Evolutionary conservation across 2,888 invertebrate species (phyloP), one percentile per base, ranked within the genome.

Genomic region (Pyralis farinalis): DNA sequence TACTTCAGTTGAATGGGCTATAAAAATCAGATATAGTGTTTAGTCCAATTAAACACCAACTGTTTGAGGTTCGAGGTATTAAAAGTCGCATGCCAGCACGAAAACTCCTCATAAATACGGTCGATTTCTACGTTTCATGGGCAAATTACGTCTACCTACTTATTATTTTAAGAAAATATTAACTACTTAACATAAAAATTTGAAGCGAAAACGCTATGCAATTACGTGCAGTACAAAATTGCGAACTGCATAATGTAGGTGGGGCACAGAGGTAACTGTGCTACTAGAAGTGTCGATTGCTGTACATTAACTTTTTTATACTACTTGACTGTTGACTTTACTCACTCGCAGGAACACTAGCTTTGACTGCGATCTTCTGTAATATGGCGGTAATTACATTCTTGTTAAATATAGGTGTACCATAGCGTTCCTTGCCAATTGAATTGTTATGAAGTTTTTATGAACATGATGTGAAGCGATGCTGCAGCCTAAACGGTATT

Each of bases 141-240:
- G 47, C 70, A 72, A 67, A 71, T 72, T 67, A 72, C 64, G 49
- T 51, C 46, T 51, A 67, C 56, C 69, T 67, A 71, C 73, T 77
- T 71, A 78, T 80, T 80, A 81, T 77, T 79, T 79, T 72, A 73
- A 75, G 73, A 70, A 70, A 74, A 67, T 70, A 70, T 73, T 71
- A 69, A 68, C 68, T 72, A 62, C 63, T 73, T 80, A 79, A 73
- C 71, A 73, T 71, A 75, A 76, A 72, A 73, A 71, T 76, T 77
- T 68, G 63, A 69, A 65, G 58, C 58, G 64, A 72, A 70, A 75
- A 69, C 62, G 69, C 73, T 64, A 63, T 65, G 72, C 71, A 82
- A 85, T 84, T 84, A 82, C 69, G 53, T 51, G 57, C 57, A 46
- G 56, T 65, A 65, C 71, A 61, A 76, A 82, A 81, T 81, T 79